Conservation (phyloP, 2,797 vertebrate genomes). For the Pygocentrus nattereri region DNA sequence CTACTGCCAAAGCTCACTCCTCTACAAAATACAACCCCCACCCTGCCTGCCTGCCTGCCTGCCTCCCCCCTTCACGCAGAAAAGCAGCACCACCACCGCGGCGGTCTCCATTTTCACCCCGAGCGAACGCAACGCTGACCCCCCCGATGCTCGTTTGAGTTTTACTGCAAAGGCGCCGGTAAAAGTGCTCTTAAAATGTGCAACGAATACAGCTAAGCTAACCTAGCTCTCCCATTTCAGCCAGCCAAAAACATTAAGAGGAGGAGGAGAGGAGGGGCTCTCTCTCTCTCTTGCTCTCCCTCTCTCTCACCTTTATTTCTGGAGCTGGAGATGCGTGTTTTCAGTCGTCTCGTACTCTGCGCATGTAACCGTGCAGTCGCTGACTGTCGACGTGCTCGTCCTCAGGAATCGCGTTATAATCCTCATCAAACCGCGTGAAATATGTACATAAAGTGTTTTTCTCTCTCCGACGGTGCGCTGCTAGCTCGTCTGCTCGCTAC, state of each 20-base stretch:
- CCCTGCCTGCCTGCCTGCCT: no score
- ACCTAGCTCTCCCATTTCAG: conserved; percentile 25
- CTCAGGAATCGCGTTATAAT: conserved; percentile 74
- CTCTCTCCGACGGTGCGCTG: conserved; percentile 79
- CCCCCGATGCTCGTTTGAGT: background rate
- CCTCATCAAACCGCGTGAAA: conserved; percentile 70
- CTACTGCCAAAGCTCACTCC: background rate
- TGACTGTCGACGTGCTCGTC: conserved; percentile 76
- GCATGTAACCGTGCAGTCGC: conserved; percentile 74
- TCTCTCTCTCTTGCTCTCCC: conserved; percentile 65
- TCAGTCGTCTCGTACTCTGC: conserved; percentile 65
- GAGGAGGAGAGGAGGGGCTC: background rate
- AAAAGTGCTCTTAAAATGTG: background rate
- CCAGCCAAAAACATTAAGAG: conserved; percentile 49
- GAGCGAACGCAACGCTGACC: background rate
- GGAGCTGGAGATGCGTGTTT: conserved; percentile 70
- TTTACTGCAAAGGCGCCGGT: no score
- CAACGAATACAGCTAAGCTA: no score
- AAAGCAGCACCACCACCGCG: background rate
- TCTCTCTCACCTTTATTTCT: conserved; percentile 79
- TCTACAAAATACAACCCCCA: background rate
- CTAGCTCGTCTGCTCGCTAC: conserved; percentile 79
- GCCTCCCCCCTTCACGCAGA: background rate
- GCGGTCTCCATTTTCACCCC: background rate
- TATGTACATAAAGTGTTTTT: conserved; percentile 65